Evolutionary conservation across 2,888 invertebrate genomes (phyloP).

Genomic region (Tipula lateralis): DNA sequence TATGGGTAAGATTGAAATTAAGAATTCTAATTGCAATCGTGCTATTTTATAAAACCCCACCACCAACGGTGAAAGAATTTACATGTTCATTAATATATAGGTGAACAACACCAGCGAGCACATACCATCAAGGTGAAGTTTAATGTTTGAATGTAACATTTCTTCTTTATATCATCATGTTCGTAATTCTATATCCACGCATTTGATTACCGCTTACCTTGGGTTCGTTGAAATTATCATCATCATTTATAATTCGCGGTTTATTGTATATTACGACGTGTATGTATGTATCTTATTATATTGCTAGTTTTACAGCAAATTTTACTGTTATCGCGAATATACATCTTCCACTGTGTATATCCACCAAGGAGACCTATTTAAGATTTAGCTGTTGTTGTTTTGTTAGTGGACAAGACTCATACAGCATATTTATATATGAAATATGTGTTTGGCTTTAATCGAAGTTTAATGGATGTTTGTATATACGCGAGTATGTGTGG

Average conservation of each 20-base stretch:
- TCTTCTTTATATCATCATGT: not conserved
- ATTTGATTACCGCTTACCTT: slow-evolving; percentile 1
- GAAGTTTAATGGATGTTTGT: not conserved
- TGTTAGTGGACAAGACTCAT: not conserved
- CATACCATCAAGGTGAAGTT: not conserved
- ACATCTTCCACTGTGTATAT: not conserved
- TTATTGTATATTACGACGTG: not conserved
- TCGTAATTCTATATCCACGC: not conserved
- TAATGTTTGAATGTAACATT: not conserved
- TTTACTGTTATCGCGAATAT: slow-evolving; percentile 1
- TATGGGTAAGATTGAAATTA: not conserved
- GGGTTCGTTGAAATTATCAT: not conserved
- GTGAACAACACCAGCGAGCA: not conserved
- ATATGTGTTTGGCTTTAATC: slow-evolving; percentile 11
- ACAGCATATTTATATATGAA: not conserved
- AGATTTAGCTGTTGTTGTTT: not conserved
- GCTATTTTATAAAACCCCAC: not conserved
- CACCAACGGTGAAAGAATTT: not conserved
- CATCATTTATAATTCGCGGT: not conserved
- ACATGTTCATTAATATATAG: not conserved
- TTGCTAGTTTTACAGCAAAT: not conserved
- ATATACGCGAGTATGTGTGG: not conserved
- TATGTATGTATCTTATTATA: not conserved
- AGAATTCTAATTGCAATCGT: not conserved
- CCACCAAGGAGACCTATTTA: not conserved